Evolutionary conservation across 2,888 invertebrate genomes (phyloP), one percentile per base, ranked within the genome.

Genomic region (Drosophila niveifrons): DNA sequence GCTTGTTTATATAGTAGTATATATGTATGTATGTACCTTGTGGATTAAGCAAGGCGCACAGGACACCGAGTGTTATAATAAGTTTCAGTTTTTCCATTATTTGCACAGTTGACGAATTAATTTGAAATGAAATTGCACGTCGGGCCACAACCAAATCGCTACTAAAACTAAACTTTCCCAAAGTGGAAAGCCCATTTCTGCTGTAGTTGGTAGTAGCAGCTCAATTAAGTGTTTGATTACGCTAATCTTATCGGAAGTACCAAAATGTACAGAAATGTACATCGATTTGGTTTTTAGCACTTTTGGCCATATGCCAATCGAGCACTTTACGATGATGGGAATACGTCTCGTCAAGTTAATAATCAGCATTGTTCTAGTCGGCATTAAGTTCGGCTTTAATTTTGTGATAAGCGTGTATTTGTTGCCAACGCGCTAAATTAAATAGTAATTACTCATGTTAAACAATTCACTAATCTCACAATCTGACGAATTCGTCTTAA

Each of bases 171-270:
- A 75, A 63, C 28, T n/a, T 59, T 31, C 15, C 18, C 39, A 72
- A 51, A 41, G 6, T 23, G 58, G 41, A 15, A 15, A 15, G 13
- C 39, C 8, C 13, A 41, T 36, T 51, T 23, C 23, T 23, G 23
- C 53, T 47, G 34, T 11, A 11, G 18, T 2, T 28, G 57, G 43
- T 43, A 43, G 28, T 47, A 57, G 52, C 18, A 64, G 61, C 59
- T 51, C 50, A 43, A 68, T 72, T 52, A 58, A 72, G 58, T 71
- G 69, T 41, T 56, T 73, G 75, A 87, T 75, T 78, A 55, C 31
- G 53, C 44, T 66, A 84, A 84, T 84, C 87, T 84, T 84, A 84
- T 84, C 83, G 63, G 29, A 47, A 46, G 31, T 63, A 41, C 8
- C 13, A 36, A 50, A 50, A 43, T 47, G 44, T 34, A 13, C 29